Evolutionary conservation across 1,140 invertebrate genomes (phyloP), one percentile per base, ranked within the genome.

Genomic region (Drosophila kepulauana): DNA sequence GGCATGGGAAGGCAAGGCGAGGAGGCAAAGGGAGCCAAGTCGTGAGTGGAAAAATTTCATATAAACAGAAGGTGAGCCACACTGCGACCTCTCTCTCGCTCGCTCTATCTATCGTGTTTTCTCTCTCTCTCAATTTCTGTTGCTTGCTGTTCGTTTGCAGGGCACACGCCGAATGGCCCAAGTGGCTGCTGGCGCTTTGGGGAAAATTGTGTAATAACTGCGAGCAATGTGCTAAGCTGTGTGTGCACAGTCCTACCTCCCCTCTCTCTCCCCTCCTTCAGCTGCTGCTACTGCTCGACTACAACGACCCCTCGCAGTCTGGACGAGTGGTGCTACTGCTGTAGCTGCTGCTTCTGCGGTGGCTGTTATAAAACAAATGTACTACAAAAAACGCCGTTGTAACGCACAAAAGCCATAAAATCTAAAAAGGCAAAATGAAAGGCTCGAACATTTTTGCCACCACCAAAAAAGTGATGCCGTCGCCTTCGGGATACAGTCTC

Each of bases 41-140:
- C 81, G 81, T 81, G 84, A 88, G 84, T 88, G 84, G 85, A 88
- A 88, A 88, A 88, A 89, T 89, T 88, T 89, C 85, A 84, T 78
- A 81, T 72, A 82, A 89, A 88, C 84, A 86, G 64, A 82, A 82
- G 82, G 82, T 76, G 70, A 51, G 70, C 20, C 20, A 25, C 58
- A 51, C 35, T 38, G 64, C 58, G 51, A 20, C 30, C 25, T 38
- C 51, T 51, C 45, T 25, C 48, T 33, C 45, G 1, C 33, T 38
- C 2, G 35, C 71, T 78, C 20, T 25, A 4, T 25, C 3, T 20
- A 3, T 20, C 20, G 16, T 20, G 16, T 20, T 20, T 20, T 20
- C 20, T 25, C 20, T 25, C 20, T 25, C 3, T 25, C 20, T 25
- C 3, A 4, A 3, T 25, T 25, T 25, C 20, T 25, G 20, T 25